Percentiles rank a stretch among this genome's conserved stretches.
phyloP scores from a whole-genome alignment of 1,140 invertebrate species.

The Nixonia krombeini region DNA sequence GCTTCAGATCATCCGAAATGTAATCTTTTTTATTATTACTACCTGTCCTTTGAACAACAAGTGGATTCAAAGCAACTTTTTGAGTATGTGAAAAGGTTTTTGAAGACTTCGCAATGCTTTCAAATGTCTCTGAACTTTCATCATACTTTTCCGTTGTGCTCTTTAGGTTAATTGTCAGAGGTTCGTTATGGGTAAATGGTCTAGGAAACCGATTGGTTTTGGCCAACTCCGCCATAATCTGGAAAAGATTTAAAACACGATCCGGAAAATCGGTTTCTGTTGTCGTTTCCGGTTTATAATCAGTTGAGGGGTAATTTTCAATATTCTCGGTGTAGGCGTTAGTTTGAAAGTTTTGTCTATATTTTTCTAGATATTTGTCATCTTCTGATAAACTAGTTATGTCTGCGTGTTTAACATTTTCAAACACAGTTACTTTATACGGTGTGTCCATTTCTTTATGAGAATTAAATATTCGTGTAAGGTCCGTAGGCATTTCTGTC shows the following conservation, averaged over 20 bases:
- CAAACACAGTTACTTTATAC: neutral
- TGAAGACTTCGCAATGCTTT: neutral
- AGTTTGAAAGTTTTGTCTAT: conserved; percentile 12
- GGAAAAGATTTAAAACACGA: conserved; percentile 32
- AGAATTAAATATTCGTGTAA: neutral
- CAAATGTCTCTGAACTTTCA: neutral
- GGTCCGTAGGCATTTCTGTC: neutral
- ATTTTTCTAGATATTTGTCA: neutral
- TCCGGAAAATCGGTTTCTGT: conserved; percentile 16
- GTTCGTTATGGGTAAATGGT: conserved; percentile 48
- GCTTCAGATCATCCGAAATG: neutral
- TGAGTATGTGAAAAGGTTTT: neutral
- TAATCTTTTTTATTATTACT: too few species aligned
- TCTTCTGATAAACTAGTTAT: too few species aligned
- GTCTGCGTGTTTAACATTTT: neutral
- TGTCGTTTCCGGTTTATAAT: conserved; percentile 9
- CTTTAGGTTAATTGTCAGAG: conserved; percentile 25
- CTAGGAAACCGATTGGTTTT: conserved; percentile 54
- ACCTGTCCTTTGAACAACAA: too few species aligned
- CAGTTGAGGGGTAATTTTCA: neutral
- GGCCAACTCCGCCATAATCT: conserved; percentile 53
- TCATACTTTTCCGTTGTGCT: conserved; percentile 14
- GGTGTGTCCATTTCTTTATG: neutral
- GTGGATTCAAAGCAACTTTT: neutral
- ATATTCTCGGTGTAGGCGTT: conserved; percentile 10